A percentile compares a stretch with the other conserved stretches of the same genome.
These are phyloP conservation scores for Galerucella pusilla DNA, from an alignment of 2,888 invertebrate genomes.

Conservation along the genomic window DNA sequence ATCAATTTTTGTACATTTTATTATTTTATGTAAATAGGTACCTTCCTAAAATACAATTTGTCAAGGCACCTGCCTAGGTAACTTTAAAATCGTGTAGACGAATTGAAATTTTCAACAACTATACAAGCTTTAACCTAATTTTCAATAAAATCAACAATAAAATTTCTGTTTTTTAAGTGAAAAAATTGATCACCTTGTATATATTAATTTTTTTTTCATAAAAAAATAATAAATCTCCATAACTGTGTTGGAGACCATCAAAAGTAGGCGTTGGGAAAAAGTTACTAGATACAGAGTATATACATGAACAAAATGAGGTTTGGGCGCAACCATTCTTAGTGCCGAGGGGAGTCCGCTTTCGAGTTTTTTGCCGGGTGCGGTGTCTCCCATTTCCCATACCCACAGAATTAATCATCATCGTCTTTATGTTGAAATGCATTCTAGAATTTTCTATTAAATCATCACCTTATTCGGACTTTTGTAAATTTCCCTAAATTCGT, in stretches of 20 bases:
- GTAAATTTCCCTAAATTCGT: no score
- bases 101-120: no score
- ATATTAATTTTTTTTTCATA: slow-evolving; percentile 19
- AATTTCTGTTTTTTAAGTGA: background rate
- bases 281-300: slow-evolving; percentile 61
- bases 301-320: slow-evolving; percentile 67
- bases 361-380: slow-evolving; percentile 59
- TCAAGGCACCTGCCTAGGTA: no score
- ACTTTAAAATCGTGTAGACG: no score
- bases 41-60: no score
- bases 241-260: slow-evolving; percentile 49
- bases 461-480: background rate
- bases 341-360: slow-evolving; percentile 61
- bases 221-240: slow-evolving; percentile 36
- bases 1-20: no score
- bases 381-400: slow-evolving; percentile 41
- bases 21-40: no score
- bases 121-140: background rate
- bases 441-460: slow-evolving; percentile 22
- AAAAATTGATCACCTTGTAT: slow-evolving; percentile 26
- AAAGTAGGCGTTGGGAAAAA: slow-evolving; percentile 62
- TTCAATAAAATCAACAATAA: background rate
- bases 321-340: slow-evolving; percentile 65
- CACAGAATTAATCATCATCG: slow-evolving; percentile 36
- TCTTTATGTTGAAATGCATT: slow-evolving; percentile 13